phyloP scores from a whole-genome alignment of 2,888 invertebrate species.

The Mythimna ferrago region DNA sequence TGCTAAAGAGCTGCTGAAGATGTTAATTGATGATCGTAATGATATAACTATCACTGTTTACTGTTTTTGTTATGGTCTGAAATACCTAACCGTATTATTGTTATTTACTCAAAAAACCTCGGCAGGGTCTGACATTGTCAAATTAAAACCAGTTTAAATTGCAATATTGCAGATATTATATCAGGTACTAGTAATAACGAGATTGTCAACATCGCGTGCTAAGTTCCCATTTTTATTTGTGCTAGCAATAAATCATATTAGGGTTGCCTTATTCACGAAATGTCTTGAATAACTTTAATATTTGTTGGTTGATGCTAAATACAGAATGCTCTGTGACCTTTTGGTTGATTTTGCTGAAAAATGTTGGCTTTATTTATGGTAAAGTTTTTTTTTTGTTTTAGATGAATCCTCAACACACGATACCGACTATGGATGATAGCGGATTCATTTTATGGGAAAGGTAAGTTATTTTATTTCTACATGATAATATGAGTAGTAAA shows the following conservation, averaged over 20 bases:
- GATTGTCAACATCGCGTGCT: conserved; percentile 53
- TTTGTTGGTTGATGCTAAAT: conserved; percentile 21
- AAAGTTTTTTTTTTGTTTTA: conserved; percentile 73
- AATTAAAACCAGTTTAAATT: conserved; percentile 19
- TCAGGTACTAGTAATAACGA: not conserved
- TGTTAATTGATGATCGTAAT: not conserved
- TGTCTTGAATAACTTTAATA: conserved; percentile 42
- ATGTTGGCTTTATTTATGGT: not conserved
- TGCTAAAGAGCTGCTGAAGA: not conserved
- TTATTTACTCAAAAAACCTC: not conserved
- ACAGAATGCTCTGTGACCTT: conserved; percentile 14
- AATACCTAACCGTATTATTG: not conserved
- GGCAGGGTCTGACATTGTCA: not conserved
- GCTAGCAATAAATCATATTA: conserved; percentile 42
- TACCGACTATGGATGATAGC: conserved; percentile 94
- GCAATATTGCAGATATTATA: conserved; percentile 27
- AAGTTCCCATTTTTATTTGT: conserved; percentile 44
- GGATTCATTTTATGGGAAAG: conserved; percentile 94
- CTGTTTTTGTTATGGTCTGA: too few species aligned
- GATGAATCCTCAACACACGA: conserved; percentile 93
- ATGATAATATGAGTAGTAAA: not conserved
- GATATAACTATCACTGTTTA: too few species aligned
- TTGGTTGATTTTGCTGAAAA: conserved; percentile 5
- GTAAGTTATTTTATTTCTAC: conserved; percentile 73
- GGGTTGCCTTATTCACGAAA: conserved; percentile 33